These are phyloP conservation scores for Cerastis rubricosa DNA, from an alignment of 2,888 invertebrate genomes.

Conservation along the genomic window DNA sequence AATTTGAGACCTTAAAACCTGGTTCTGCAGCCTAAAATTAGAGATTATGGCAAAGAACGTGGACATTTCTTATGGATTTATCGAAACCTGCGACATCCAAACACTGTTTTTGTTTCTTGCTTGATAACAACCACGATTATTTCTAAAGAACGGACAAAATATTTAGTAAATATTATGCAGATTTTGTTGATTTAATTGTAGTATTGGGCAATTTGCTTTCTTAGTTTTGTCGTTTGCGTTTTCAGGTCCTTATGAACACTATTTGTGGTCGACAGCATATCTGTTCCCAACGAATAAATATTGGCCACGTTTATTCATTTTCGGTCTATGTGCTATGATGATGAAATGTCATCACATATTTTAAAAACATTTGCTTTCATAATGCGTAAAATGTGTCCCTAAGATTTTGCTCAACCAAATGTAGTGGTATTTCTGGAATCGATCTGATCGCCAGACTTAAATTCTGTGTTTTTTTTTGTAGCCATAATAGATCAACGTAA, in stretches of 20 bases:
- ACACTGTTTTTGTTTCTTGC: constrained; percentile 2
- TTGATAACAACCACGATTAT: background rate
- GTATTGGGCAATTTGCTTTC: background rate
- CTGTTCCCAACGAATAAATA: background rate
- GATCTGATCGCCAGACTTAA: background rate
- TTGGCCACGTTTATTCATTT: background rate
- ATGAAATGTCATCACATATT: constrained; percentile 1
- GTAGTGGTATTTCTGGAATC: background rate
- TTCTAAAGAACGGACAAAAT: background rate
- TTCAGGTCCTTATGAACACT: background rate
- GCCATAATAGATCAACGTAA: constrained; percentile 33
- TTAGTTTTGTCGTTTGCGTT: background rate
- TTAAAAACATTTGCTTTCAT: background rate
- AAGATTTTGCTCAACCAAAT: background rate
- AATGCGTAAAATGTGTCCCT: background rate
- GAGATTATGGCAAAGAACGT: background rate
- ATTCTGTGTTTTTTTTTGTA: background rate
- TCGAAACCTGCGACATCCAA: background rate
- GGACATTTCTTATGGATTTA: background rate
- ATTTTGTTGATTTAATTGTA: background rate
- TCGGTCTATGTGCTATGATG: background rate
- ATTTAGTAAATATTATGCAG: background rate
- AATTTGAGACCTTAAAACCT: background rate
- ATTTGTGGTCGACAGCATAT: background rate
- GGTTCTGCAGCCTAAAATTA: background rate